A percentile compares a stretch with the other conserved stretches of the same genome.
phyloP scores from a whole-genome alignment of 2,797 vertebrate species.

The Trachops cirrhosus region DNA sequence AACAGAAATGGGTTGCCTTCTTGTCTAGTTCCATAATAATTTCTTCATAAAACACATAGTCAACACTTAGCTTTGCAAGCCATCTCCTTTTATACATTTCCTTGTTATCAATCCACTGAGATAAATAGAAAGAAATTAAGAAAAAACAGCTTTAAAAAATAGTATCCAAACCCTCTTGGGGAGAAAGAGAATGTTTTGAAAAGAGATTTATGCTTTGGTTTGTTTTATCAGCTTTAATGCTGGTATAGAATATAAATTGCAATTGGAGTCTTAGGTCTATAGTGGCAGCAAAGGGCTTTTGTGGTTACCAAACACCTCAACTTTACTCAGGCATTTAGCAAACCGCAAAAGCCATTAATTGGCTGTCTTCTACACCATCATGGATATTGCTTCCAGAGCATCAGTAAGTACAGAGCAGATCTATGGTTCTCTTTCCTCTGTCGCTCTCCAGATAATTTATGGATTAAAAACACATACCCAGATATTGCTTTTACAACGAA shows the following conservation, averaged over 20 bases:
- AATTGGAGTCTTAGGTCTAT: not conserved
- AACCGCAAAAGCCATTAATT: slow-evolving; percentile 75
- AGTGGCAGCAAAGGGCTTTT: slow-evolving; percentile 68
- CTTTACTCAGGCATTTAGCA: slow-evolving; percentile 75
- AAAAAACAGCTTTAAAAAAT: not conserved
- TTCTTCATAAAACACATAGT: not conserved
- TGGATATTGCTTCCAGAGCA: slow-evolving; percentile 61
- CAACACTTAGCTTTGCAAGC: not conserved
- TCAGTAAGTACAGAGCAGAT: slow-evolving; percentile 31
- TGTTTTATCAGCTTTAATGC: not conserved
- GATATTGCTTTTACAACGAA: not conserved
- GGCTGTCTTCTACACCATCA: slow-evolving; percentile 59
- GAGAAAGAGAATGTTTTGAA: not conserved
- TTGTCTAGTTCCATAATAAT: not conserved
- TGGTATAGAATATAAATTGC: not conserved
- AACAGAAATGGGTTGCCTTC: not conserved
- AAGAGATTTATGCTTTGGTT: not conserved
- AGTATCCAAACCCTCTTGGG: not conserved
- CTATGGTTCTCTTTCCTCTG: not conserved
- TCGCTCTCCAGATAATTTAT: not conserved
- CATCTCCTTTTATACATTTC: not conserved
- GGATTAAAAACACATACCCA: not conserved
- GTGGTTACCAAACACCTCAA: slow-evolving; percentile 75
- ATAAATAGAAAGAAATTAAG: not conserved
- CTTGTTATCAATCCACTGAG: not conserved